A percentile compares a stretch with the other conserved stretches of the same genome.
phyloP scores from a whole-genome alignment of 2,113 vertebrate species.

The Coracopsis vasa region DNA sequence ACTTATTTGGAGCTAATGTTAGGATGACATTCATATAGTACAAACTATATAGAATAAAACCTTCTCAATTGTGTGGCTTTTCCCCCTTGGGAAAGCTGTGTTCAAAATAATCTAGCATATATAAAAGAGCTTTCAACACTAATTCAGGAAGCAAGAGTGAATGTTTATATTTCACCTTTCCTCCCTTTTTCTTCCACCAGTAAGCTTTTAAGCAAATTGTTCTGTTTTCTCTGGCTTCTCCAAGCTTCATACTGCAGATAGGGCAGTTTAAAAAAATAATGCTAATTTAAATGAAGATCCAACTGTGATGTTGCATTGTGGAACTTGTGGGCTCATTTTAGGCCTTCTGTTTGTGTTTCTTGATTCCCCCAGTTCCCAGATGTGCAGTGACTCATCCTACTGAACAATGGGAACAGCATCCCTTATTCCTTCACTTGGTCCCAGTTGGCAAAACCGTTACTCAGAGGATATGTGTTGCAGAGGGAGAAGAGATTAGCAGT shows the following conservation, averaged over 20 bases:
- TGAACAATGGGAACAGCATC: conserved; percentile 67
- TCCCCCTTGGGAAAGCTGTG: not conserved
- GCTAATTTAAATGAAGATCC: not conserved
- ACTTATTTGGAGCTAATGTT: not conserved
- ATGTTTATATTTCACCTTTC: not conserved
- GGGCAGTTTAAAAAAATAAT: not conserved
- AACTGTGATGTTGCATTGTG: not conserved
- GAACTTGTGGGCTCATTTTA: conserved; percentile 26
- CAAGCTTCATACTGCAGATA: not conserved
- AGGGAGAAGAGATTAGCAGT: conserved; percentile 6
- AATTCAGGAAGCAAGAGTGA: not conserved
- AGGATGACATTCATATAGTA: not conserved
- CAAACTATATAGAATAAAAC: not conserved
- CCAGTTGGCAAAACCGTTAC: conserved; percentile 23
- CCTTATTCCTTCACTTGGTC: conserved; percentile 48
- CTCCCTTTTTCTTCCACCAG: not conserved
- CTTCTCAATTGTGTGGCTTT: not conserved
- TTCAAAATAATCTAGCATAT: not conserved
- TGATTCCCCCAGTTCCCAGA: conserved; percentile 57
- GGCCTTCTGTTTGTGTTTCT: conserved; percentile 47
- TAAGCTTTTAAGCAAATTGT: not conserved
- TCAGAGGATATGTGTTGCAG: conserved; percentile 48
- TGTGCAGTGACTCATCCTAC: conserved; percentile 63
- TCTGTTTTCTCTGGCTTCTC: not conserved
- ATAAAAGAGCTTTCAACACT: not conserved